phyloP scores from a whole-genome alignment of 1,140 invertebrate species.

The Mycetomoellerius zeteki region DNA sequence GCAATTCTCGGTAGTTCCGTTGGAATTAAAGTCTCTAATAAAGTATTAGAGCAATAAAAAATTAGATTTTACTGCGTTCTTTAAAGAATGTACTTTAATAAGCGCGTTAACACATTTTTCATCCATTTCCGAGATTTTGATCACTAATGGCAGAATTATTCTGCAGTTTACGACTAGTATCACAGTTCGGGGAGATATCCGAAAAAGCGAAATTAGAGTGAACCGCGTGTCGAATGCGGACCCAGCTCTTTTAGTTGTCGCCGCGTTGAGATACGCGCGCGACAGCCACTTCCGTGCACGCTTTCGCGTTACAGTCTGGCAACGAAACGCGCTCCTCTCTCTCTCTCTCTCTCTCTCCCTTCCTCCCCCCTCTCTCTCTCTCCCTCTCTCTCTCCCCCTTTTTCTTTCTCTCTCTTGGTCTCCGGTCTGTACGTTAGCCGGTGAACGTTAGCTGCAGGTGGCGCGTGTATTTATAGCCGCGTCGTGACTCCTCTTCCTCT shows the following conservation, averaged over 20 bases:
- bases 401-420: conserved; percentile 72
- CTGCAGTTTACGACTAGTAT: neutral
- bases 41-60: conserved; percentile 3
- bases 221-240: conserved; percentile 34
- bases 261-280: conserved; percentile 40
- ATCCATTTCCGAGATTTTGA: neutral
- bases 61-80: neutral
- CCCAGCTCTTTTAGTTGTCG: neutral
- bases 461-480: conserved; percentile 86
- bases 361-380: conserved; percentile 41
- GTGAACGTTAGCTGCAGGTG: conserved; percentile 86
- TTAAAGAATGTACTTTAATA: neutral
- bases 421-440: conserved; percentile 69
- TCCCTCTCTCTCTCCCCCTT: conserved; percentile 42
- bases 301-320: conserved; percentile 53
- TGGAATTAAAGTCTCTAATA: neutral
- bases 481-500: conserved; percentile 86
- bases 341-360: conserved; percentile 24
- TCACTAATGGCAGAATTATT: neutral
- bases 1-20: neutral
- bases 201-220: neutral
- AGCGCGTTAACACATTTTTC: neutral
- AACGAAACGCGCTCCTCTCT: conserved; percentile 56
- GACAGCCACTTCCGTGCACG: conserved; percentile 28
- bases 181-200: neutral